These are phyloP conservation scores for Nannoperca obscura DNA, from an alignment of 2,797 vertebrate genomes.

Conservation along the genomic window DNA sequence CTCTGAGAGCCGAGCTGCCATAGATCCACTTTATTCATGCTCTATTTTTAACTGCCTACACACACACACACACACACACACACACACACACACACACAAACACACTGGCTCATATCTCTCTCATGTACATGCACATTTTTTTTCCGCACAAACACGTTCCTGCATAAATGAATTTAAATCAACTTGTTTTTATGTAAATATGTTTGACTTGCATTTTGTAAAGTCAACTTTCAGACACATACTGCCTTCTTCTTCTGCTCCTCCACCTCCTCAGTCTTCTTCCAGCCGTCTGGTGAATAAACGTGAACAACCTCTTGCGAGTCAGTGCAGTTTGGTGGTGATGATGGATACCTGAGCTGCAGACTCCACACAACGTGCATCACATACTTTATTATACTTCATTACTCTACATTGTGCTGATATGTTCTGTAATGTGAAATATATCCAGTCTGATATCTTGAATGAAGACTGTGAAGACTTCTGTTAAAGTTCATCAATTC, in stretches of 20 bases:
- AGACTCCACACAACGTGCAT: too few species aligned
- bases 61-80: slow-evolving; percentile 13
- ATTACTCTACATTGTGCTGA: too few species aligned
- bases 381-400: too few species aligned
- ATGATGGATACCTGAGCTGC: too few species aligned
- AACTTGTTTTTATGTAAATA: slow-evolving; percentile 22
- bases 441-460: too few species aligned
- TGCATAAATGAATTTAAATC: slow-evolving; percentile 35
- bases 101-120: slow-evolving; percentile 1
- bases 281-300: too few species aligned
- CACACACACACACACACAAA: slow-evolving; percentile 1
- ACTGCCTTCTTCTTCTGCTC: slow-evolving; percentile 36
- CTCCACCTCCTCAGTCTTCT: too few species aligned
- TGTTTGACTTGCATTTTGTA: neutral
- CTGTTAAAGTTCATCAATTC: too few species aligned
- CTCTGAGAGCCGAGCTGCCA: slow-evolving; percentile 22
- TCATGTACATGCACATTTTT: slow-evolving; percentile 78
- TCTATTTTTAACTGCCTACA: slow-evolving; percentile 19
- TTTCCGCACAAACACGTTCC: slow-evolving; percentile 76
- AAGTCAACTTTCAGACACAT: slow-evolving; percentile 2
- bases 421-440: too few species aligned
- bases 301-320: too few species aligned
- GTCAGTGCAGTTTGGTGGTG: too few species aligned
- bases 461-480: too few species aligned
- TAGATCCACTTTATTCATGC: slow-evolving; percentile 22